Base-by-base conservation (phyloP, 1,140 invertebrate genomes). In the Musca domestica region DNA sequence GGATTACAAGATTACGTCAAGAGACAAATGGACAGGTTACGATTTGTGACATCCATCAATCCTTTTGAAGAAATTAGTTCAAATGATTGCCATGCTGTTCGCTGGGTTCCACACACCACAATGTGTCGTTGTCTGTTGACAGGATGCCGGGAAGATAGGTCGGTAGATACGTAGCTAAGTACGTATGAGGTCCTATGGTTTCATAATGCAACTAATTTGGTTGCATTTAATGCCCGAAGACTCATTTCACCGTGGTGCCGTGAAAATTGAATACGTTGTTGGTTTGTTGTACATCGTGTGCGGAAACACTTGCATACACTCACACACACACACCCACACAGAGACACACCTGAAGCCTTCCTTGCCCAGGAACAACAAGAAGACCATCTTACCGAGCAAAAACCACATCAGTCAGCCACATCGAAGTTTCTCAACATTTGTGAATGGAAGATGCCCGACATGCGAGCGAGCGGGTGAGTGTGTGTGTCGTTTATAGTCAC, bases 251-350 rank as follows among this genome's bases (percentile, higher is more conserved):
- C 56, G 56, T 61, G 27, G 56, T 58, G 27, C 56, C 56, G 27
- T 41, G 56, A 61, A 61, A 61, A 61, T 61, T 61, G 56, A 61
- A 61, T 61, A 61, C 56, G 56, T 61, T 61, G 27, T 34, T 61
- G 56, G 56, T 30, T 61, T 61, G 15, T 61, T 61, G 27, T 41
- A 61, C 34, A 41, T 41, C 34, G 34, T 41, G 34, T 41, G 34
- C 34, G 34, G 34, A 41, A 41, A 41, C 34, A 41, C 34, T 41
- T 41, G 12, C 27, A 20, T 34, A 61, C 56, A 41, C 25, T 34
- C 19, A 14, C 23, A 27, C 22, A 27, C 27, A 61, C 23, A 58
- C 23, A 58, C 20, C 3, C 54, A 58, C 23, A 27, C 54, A 30
- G 17, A 61, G 15, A 30, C 15, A 9, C 19, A 25, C 20, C 14